Base-by-base conservation (phyloP, 92 coral and sea anemone genomes). In the Palythoa heliodiscus region DNA sequence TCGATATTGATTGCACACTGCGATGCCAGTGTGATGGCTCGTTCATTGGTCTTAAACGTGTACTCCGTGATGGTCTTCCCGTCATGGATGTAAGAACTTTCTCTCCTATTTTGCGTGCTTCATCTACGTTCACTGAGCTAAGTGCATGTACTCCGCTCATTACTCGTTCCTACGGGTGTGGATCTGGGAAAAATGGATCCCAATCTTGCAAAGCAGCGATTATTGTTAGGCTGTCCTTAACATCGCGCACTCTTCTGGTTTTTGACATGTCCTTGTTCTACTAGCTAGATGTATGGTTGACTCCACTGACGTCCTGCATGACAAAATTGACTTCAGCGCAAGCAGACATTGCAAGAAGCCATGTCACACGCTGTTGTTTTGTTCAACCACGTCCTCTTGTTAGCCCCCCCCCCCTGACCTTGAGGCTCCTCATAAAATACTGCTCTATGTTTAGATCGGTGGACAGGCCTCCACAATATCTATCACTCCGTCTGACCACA, bases 401-500 rank as follows among this genome's bases (percentile, higher is more conserved):
- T 29, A 29, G 35, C n/a, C n/a, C n/a, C 35, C 35, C 35, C 0
- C 35, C 35, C 0, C 35, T 29, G 35, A 29, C 1, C 35, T 29
- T 29, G 35, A 29, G 35, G 35, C 35, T 29, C 35, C 35, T 29
- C 35, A 29, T 1, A 29, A 29, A 29, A 29, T 77, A 86, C 73
- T 75, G 91, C 38, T 88, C 88, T 10, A 88, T 86, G 1, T 76
- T 52, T 5, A 89, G 87, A 17, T 89, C 92, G n/a, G 82, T 86
- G 9, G 87, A 86, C 12, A 89, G 75, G 52, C 89, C 92, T n/a
- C 89, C 87, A 89, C 89, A 89, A 17, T 24, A 58, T 5, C 89
- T 82, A 53, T 89, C 87, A 54, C 35, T 29, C 35, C 35, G 35
- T 29, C 35, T 29, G 35, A 29, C 35, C 35, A 29, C 35, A 29